Conservation (phyloP, 2,797 vertebrate species). For the Aplochiton taeniatus region DNA sequence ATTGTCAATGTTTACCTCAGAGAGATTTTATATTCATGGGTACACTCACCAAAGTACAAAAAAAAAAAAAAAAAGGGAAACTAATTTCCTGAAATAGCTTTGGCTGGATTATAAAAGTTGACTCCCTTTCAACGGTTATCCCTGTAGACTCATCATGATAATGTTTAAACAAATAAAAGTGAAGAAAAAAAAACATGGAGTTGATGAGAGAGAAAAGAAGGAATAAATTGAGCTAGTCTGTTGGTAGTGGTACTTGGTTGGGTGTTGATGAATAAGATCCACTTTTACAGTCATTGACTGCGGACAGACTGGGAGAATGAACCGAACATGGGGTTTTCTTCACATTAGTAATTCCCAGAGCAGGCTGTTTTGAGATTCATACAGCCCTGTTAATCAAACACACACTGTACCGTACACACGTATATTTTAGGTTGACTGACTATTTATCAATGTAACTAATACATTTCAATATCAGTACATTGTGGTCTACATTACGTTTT, state of each 20-base stretch:
- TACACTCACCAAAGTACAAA: background rate
- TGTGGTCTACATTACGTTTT: too few species aligned
- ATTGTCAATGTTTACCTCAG: slow-evolving; percentile 42
- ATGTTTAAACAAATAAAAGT: slow-evolving; percentile 45
- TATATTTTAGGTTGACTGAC: too few species aligned
- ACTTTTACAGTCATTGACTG: background rate
- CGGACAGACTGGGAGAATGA: background rate
- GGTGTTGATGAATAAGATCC: background rate
- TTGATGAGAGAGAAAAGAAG: background rate
- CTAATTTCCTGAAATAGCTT: slow-evolving; percentile 23
- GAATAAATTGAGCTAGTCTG: background rate
- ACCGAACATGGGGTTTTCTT: background rate
- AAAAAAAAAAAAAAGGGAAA: slow-evolving; percentile 28
- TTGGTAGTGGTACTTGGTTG: background rate
- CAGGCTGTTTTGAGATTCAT: slow-evolving; percentile 20
- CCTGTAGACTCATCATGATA: slow-evolving; percentile 37
- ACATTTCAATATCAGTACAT: too few species aligned
- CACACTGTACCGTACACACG: too few species aligned
- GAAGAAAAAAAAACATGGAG: slow-evolving; percentile 2
- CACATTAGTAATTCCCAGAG: slow-evolving; percentile 14
- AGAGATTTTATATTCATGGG: slow-evolving; percentile 38
- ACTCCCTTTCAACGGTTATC: slow-evolving; percentile 31
- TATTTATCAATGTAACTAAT: too few species aligned
- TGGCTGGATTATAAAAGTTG: slow-evolving; percentile 37
- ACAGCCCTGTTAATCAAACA: slow-evolving; percentile 33